Evolutionary conservation across 1,140 invertebrate species (phyloP).

Genomic region (Grapholita molesta): DNA sequence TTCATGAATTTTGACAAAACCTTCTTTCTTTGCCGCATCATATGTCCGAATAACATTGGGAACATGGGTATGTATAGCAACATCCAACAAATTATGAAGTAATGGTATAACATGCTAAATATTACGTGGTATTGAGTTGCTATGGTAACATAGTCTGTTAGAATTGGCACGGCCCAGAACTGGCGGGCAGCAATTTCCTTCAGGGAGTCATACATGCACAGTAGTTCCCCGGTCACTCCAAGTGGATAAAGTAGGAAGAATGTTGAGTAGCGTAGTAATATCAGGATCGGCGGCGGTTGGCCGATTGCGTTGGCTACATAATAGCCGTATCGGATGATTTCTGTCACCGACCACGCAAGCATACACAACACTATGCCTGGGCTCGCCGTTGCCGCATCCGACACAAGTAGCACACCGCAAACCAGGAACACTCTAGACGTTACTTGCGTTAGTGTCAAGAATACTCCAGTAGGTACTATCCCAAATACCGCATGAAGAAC

Average conservation of each 20-base stretch:
- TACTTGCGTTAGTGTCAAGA: conserved; percentile 90
- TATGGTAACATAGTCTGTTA: conserved; percentile 78
- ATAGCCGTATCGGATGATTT: conserved; percentile 93
- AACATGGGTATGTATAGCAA: conserved; percentile 90
- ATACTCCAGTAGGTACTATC: conserved; percentile 87
- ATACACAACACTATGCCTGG: conserved; percentile 85
- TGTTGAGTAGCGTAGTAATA: conserved; percentile 86
- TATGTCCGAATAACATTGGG: conserved; percentile 87
- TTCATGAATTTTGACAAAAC: conserved; percentile 68
- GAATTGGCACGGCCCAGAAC: conserved; percentile 85
- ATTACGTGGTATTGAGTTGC: conserved; percentile 88
- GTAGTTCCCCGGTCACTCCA: conserved; percentile 92
- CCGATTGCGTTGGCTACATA: conserved; percentile 89
- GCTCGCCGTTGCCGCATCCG: conserved; percentile 79
- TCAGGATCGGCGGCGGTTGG: conserved; percentile 83
- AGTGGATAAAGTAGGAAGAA: conserved; percentile 94
- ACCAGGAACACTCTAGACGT: conserved; percentile 90
- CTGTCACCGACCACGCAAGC: conserved; percentile 92
- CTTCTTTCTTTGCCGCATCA: conserved; percentile 90
- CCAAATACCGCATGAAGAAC: conserved; percentile 87
- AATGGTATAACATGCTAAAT: conserved; percentile 85
- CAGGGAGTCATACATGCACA: conserved; percentile 87
- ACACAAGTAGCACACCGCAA: conserved; percentile 86
- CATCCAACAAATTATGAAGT: conserved; percentile 84
- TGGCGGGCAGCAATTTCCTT: conserved; percentile 79